These are phyloP conservation scores for Bembecia ichneumoniformis DNA, from an alignment of 2,888 invertebrate genomes.

Conservation along the genomic window DNA sequence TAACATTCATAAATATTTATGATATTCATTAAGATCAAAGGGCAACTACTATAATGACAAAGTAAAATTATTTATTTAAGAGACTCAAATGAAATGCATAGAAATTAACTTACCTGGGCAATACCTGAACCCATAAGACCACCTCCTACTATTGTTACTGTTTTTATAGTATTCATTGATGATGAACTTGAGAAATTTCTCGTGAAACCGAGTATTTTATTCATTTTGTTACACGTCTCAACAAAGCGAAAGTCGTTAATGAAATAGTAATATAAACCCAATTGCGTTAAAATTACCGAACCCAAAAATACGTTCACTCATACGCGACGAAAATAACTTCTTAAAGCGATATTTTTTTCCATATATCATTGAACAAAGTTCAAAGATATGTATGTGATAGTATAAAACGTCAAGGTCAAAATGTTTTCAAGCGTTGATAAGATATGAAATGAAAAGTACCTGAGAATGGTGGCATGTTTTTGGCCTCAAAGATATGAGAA, in stretches of 20 bases:
- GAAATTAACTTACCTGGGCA: conserved; percentile 77
- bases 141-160: conserved; percentile 88
- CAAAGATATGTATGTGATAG: no score
- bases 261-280: conserved; percentile 1
- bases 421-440: no score
- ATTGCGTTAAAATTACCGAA: conserved; percentile 3
- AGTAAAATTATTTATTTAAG: neutral
- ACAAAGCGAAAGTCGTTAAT: no score
- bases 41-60: neutral
- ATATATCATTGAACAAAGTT: no score
- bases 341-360: neutral
- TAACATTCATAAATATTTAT: neutral
- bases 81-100: neutral
- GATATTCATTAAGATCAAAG: neutral
- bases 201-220: conserved; percentile 42
- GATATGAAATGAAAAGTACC: no score
- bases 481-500: no score
- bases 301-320: conserved; percentile 6
- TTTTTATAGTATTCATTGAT: conserved; percentile 75
- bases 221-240: conserved; percentile 27
- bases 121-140: conserved; percentile 93
- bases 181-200: conserved; percentile 53
- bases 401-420: no score
- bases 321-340: neutral
- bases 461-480: no score